phyloP scores from a whole-genome alignment of 2,888 invertebrate species.

The Eurytoma californica region DNA sequence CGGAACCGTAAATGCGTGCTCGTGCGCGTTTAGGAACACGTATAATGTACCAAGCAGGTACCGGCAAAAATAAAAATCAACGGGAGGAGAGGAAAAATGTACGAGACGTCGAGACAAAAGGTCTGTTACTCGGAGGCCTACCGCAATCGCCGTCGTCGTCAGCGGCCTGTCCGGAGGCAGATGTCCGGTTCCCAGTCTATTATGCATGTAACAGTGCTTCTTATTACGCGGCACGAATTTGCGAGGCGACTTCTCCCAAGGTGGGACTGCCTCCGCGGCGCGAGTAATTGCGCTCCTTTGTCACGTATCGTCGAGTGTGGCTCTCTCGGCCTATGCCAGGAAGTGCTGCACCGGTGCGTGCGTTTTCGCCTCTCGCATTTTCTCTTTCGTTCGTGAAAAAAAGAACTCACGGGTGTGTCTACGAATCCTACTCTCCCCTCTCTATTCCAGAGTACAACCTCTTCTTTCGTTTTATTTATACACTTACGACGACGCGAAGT shows the following conservation, averaged over 20 bases:
- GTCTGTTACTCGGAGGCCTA: constrained; percentile 27
- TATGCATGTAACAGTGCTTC: constrained; percentile 22
- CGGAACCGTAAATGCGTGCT: neutral
- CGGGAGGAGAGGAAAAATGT: constrained; percentile 13
- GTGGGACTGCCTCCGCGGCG: neutral
- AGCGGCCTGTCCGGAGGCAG: constrained; percentile 3
- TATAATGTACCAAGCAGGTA: neutral
- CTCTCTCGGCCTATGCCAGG: neutral
- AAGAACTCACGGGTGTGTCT: neutral
- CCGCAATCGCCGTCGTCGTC: constrained; percentile 41
- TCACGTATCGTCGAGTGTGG: constrained; percentile 12
- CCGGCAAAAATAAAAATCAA: neutral
- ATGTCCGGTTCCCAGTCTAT: constrained; percentile 26
- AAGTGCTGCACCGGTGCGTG: neutral
- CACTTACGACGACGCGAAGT: constrained; percentile 8
- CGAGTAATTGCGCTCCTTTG: constrained; percentile 25
- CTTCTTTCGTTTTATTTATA: constrained; percentile 7
- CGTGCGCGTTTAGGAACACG: neutral
- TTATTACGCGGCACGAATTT: constrained; percentile 40
- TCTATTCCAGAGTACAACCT: neutral
- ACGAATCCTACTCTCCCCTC: neutral
- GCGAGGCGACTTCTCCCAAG: neutral
- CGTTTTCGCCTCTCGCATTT: constrained; percentile 11
- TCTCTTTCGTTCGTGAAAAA: constrained; percentile 34
- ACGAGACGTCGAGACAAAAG: neutral